Evolutionary conservation across 1,140 invertebrate species (phyloP).

Genomic region (Pissodes strobi): DNA sequence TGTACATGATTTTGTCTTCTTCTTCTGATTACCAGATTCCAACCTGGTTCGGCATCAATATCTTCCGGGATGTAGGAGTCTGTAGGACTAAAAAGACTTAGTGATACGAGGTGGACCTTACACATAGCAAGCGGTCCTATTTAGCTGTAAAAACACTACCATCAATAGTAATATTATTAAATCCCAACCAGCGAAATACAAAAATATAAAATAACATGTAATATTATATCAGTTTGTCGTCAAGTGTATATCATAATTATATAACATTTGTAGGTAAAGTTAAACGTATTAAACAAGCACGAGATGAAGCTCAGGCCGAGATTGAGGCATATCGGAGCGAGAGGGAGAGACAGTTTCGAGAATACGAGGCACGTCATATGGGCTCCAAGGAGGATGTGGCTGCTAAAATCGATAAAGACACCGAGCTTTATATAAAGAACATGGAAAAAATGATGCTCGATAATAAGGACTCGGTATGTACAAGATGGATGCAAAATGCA

Average conservation of each 20-base stretch:
- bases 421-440: constrained; percentile 76
- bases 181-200: too few species aligned
- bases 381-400: constrained; percentile 88
- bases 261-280: constrained; percentile 78
- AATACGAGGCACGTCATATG: constrained; percentile 92
- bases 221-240: too few species aligned
- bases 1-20: too few species aligned
- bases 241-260: background rate
- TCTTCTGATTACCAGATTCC: too few species aligned
- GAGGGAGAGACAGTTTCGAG: constrained; percentile 87
- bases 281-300: constrained; percentile 95
- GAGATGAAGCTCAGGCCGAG: constrained; percentile 97
- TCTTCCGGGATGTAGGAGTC: too few species aligned
- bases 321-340: constrained; percentile 96
- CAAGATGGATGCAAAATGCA: background rate
- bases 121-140: too few species aligned
- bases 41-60: too few species aligned
- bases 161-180: too few species aligned
- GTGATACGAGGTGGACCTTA: too few species aligned
- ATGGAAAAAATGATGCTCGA: constrained; percentile 77
- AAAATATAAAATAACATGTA: too few species aligned
- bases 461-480: constrained; percentile 74
- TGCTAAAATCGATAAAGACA: constrained; percentile 86
- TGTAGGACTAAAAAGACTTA: too few species aligned
- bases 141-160: too few species aligned